These are phyloP conservation scores for Orgyia antiqua DNA, from an alignment of 2,888 invertebrate genomes.

Conservation along the genomic window DNA sequence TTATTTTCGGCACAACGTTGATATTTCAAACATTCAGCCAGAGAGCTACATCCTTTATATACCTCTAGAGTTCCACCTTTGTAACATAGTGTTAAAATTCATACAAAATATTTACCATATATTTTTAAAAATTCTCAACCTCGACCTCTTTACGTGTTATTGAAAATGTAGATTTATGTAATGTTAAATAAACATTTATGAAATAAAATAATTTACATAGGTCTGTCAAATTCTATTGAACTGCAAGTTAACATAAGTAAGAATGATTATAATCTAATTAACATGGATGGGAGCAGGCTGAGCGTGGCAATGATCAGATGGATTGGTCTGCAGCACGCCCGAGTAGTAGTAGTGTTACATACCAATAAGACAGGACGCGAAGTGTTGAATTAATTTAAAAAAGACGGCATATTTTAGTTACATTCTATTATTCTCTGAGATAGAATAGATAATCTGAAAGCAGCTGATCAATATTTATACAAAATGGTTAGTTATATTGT, in stretches of 20 bases:
- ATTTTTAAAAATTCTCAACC: no score
- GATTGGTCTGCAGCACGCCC: constrained; percentile 23
- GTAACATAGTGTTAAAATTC: no score
- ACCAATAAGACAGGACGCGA: constrained; percentile 37
- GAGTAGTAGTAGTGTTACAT: constrained; percentile 36
- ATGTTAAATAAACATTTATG: constrained; percentile 8
- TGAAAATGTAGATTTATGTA: constrained; percentile 6
- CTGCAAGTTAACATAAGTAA: constrained; percentile 17
- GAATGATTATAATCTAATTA: constrained; percentile 44
- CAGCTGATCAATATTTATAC: no score
- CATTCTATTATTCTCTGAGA: constrained; percentile 6
- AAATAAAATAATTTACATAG: constrained; percentile 15
- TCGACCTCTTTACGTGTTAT: constrained; percentile 20
- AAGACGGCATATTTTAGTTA: constrained; percentile 18
- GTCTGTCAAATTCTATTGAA: constrained; percentile 16
- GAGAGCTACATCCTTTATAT: no score
- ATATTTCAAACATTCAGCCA: no score
- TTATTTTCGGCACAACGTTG: no score
- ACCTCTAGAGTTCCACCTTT: no score
- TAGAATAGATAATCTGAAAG: no score
- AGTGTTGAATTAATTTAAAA: constrained; percentile 15
- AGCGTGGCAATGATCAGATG: constrained; percentile 31
- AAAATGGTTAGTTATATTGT: no score
- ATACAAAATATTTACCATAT: no score
- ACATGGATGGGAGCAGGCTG: constrained; percentile 30